Evolutionary conservation across 2,888 invertebrate genomes (phyloP).

Genomic region (Atethmia centrago): DNA sequence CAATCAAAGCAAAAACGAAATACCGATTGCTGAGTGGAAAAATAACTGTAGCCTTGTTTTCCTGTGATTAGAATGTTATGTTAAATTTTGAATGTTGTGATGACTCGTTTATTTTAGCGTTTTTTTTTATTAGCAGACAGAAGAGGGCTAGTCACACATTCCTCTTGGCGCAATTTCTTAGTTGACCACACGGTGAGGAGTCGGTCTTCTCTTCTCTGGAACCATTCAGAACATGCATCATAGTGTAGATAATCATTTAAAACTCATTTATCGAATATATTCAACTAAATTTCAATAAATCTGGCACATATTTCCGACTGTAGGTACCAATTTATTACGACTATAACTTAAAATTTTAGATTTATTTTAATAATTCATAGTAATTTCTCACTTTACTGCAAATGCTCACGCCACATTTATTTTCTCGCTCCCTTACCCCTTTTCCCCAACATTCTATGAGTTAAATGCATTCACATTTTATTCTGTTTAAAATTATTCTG

Average conservation of each 20-base stretch:
- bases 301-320: slow-evolving; percentile 1
- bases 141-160: too few relatives aligned
- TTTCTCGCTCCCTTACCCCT: too few relatives aligned
- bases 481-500: too few relatives aligned
- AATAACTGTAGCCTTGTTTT: too few relatives aligned
- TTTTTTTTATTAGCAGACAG: too few relatives aligned
- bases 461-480: background rate
- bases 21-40: too few relatives aligned
- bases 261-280: background rate
- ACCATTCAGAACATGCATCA: background rate
- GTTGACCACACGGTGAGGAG: background rate
- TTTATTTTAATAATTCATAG: slow-evolving; percentile 5
- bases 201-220: background rate
- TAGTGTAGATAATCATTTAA: background rate
- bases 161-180: background rate
- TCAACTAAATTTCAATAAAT: slow-evolving; percentile 9
- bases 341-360: background rate
- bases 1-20: too few relatives aligned
- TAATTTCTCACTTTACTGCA: slow-evolving; percentile 1
- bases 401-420: background rate
- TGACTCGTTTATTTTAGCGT: too few relatives aligned
- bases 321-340: slow-evolving; percentile 14
- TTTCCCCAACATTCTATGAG: background rate
- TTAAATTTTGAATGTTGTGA: too few relatives aligned
- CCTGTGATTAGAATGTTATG: too few relatives aligned